Evolutionary conservation across 2,797 vertebrate species (phyloP).

Genomic region (Arnoldichthys spilopterus): DNA sequence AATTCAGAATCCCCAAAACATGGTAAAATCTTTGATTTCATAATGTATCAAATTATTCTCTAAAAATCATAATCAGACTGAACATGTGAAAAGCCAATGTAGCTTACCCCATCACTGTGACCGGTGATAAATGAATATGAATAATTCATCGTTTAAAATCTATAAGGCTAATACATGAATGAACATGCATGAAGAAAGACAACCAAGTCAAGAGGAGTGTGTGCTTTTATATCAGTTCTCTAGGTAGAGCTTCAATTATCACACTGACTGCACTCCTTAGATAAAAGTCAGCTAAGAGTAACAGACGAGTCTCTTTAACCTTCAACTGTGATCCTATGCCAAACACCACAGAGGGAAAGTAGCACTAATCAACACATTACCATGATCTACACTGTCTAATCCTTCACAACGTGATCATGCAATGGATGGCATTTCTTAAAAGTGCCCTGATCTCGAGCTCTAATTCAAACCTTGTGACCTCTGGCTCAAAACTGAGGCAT

Average conservation of each 20-base stretch:
- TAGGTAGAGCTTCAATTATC: neutral
- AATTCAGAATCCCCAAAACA: no score
- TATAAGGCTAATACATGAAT: neutral
- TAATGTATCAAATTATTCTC: no score
- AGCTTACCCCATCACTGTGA: no score
- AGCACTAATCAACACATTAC: conserved; percentile 34
- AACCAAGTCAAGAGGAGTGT: neutral
- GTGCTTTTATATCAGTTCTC: conserved; percentile 6
- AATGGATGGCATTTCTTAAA: conserved; percentile 33
- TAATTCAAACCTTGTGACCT: conserved; percentile 13
- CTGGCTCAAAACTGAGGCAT: neutral
- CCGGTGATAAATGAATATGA: neutral
- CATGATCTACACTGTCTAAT: conserved; percentile 1
- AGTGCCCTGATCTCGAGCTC: conserved; percentile 8
- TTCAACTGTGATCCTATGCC: conserved; percentile 7
- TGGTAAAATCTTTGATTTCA: no score
- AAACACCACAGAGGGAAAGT: neutral
- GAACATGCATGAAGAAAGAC: conserved; percentile 7
- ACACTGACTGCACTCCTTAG: neutral
- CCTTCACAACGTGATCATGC: conserved; percentile 15
- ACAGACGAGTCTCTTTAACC: conserved; percentile 25
- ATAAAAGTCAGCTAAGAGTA: conserved; percentile 1
- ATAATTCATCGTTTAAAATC: neutral
- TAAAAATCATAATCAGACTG: no score
- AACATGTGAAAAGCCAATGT: no score